Percentiles rank a stretch among this genome's conserved stretches.
Evolutionary conservation across 2,797 vertebrate genomes (phyloP).

Genomic region (Artibeus lituratus): DNA sequence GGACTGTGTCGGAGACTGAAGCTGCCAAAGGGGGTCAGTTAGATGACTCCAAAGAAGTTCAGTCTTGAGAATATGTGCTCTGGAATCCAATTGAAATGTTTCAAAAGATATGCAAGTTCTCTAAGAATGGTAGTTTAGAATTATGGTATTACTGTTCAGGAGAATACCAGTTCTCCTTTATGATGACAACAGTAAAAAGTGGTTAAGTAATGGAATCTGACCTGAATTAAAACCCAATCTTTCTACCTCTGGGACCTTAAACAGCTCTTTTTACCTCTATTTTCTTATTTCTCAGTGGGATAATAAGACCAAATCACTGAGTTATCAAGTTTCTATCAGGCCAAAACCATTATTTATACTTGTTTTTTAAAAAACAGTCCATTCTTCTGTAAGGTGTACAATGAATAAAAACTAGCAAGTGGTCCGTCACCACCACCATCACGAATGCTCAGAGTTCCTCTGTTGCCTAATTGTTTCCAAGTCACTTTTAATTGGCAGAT

Average conservation of each 20-base stretch:
- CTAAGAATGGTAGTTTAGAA: neutral
- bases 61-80: neutral
- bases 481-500: slow-evolving; percentile 26
- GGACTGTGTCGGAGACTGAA: neutral
- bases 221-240: neutral
- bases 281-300: neutral
- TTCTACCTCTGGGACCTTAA: neutral
- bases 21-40: neutral
- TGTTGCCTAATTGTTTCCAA: neutral
- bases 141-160: neutral
- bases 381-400: neutral
- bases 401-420: slow-evolving; percentile 1
- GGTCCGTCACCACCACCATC: neutral
- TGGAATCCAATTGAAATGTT: neutral
- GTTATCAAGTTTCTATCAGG: neutral
- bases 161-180: neutral
- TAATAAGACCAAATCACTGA: neutral
- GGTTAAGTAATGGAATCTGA: neutral
- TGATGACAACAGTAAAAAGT: neutral
- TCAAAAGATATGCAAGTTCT: neutral
- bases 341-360: neutral
- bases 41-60: neutral
- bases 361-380: neutral
- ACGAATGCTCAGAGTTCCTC: neutral
- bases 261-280: neutral